Evolutionary conservation across 2,888 invertebrate genomes (phyloP).

Genomic region (Melolontha melolontha): DNA sequence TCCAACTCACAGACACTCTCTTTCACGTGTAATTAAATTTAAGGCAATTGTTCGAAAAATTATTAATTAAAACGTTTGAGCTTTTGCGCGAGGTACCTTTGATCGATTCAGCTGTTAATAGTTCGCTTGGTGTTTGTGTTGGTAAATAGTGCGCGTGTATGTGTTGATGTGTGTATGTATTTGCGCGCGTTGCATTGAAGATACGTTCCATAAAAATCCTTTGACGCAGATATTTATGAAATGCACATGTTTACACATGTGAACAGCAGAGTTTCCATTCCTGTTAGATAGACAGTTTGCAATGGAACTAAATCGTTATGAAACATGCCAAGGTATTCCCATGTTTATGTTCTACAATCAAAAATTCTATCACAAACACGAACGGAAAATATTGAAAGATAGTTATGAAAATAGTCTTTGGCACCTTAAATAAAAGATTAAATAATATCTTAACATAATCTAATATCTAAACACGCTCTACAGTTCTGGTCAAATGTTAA

Average conservation of each 20-base stretch:
- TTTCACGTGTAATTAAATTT: constrained; percentile 20
- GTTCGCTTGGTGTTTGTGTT: constrained; percentile 7
- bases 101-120: constrained; percentile 23
- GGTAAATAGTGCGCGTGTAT: constrained; percentile 15
- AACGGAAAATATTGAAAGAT: too few species aligned
- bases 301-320: not conserved
- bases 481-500: too few species aligned
- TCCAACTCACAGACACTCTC: not conserved
- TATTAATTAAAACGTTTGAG: constrained; percentile 34
- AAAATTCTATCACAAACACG: too few species aligned
- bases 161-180: not conserved
- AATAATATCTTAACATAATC: too few species aligned
- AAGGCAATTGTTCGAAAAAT: constrained; percentile 19
- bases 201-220: constrained; percentile 5
- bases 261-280: not conserved
- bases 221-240: constrained; percentile 21
- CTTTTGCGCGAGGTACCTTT: constrained; percentile 15
- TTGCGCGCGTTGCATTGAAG: not conserved
- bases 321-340: not conserved
- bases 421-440: too few species aligned
- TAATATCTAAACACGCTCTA: too few species aligned
- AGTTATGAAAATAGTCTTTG: too few species aligned
- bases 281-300: not conserved
- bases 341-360: too few species aligned
- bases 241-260: constrained; percentile 9